Base-by-base conservation (phyloP, 1,140 invertebrate genomes). In the Zaprionus ghesquierei region DNA sequence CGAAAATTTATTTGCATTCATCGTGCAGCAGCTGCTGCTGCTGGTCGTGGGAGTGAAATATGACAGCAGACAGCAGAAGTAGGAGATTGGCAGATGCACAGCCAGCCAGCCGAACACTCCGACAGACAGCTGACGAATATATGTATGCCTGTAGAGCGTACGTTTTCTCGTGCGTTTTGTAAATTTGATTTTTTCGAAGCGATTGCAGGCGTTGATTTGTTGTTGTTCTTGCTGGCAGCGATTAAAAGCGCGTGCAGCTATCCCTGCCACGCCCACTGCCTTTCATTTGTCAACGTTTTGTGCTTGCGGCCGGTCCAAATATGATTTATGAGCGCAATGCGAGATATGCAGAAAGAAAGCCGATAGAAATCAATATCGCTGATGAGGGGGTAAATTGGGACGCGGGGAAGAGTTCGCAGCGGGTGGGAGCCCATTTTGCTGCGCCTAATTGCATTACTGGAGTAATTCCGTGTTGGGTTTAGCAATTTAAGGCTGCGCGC, bases 281-380 rank as follows among this genome's bases (percentile, higher is more conserved):
- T 38, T 22, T 20, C 71, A 77, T 77, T 74, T 74, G 75, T 75
- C 75, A 78, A 75, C 75, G 72, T 56, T 75, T 75, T 66, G 75
- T n/a, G 38, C 23, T 53, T 77, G 64, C 41, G 75, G 71, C 58
- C 35, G 35, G 51, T 44, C 72, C 51, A 75, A 75, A 78, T 66
- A 62, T 78, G 75, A 78, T 78, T 78, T 78, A 78, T 78, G 75
- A 75, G 75, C 46, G 49, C 50, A 41, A 38, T 55, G 50, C 61
- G 61, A 41, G 55, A 63, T 63, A 55, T 54, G 35, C 73, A 41
- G 35, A 75, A 60, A 27, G 49, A 58, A 46, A 62, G 51, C 35
- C 22, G 35, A 71, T 18, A 58, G 53, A 65, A 71, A 70, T 75
- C 71, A 75, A 77, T 75, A 62, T 33, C 23, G 8, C n/a, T 54